Base-by-base conservation (phyloP, 2,888 invertebrate species). In the Drosophila prostipennis region DNA sequence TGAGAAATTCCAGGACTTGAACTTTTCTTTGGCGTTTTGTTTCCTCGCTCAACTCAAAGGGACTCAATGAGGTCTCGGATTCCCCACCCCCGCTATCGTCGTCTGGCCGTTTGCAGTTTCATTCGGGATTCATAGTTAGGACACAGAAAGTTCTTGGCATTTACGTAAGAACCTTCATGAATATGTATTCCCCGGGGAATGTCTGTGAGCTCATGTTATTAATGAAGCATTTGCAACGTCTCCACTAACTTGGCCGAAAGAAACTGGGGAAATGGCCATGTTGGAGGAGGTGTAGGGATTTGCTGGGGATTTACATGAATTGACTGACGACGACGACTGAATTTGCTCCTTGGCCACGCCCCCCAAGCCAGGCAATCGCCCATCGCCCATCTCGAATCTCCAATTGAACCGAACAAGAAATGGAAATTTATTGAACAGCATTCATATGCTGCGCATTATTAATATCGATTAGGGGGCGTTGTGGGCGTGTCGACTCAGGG, bases 361-460 rank as follows among this genome's bases (percentile, higher is more conserved):
- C 54, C 55, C 29, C 1, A 6, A 29, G 29, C 29, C 29, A 29
- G 29, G 29, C 29, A 29, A 29, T 26, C 26, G 32, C 34, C 34
- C 26, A 26, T 26, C 26, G 32, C 34, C 34, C 11, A 34, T 34
- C 34, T 34, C 34, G 11, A 55, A 58, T 55, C 57, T 58, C 19
- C 52, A 51, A 53, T 45, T 67, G 49, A 57, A 69, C 46, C 68
- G 53, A 68, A 42, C 69, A 64, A 60, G 65, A 77, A 75, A 73
- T 70, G 80, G 74, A 82, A 75, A 82, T 78, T 73, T 79, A 79
- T 87, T 85, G 88, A 78, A 78, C 72, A 51, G 58, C 72, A 59
- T 71, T 86, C 86, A 84, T 80, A 80, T 82, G 86, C 63, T 85
- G 74, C 72, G 76, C 74, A 77, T 85, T 83, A 87, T 79, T 79